A percentile compares a stretch with the other conserved stretches of the same genome.
phyloP scores from a whole-genome alignment of 2,113 vertebrate genomes.

The Ceyx cyanopectus region DNA sequence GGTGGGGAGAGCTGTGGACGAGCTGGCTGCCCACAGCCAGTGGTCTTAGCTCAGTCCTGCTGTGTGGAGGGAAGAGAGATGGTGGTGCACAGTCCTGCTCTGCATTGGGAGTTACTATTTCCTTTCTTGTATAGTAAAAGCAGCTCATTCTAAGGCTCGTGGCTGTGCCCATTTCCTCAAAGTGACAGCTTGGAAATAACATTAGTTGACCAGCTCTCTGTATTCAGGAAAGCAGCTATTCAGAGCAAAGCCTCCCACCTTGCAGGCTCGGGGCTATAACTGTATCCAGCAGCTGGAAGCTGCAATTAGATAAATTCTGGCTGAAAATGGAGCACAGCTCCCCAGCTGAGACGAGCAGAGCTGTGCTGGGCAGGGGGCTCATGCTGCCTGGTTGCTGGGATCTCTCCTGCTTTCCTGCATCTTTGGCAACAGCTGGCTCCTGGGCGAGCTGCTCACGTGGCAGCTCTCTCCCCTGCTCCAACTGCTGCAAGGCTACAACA shows the following conservation, averaged over 20 bases:
- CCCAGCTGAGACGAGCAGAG: neutral
- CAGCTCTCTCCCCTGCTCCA: neutral
- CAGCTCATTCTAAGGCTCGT: accelerated
- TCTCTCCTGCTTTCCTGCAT: neutral
- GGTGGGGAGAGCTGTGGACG: neutral
- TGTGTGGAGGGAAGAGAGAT: neutral
- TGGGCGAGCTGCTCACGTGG: neutral
- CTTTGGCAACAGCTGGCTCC: neutral
- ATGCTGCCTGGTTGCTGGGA: neutral
- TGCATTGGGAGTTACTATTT: neutral
- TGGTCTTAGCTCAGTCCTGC: neutral
- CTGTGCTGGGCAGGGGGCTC: accelerated
- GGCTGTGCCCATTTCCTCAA: neutral
- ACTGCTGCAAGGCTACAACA: neutral
- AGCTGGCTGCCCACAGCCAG: neutral
- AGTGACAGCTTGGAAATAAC: neutral
- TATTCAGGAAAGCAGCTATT: neutral
- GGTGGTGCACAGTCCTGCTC: neutral
- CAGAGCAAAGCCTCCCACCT: neutral
- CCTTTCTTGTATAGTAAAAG: neutral
- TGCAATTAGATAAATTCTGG: neutral
- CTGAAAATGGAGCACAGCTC: neutral
- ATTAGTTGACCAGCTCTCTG: neutral
- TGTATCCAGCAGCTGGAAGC: neutral
- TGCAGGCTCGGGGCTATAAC: neutral